phyloP scores from a whole-genome alignment of 2,888 invertebrate species.

The Callinectes sapidus region DNA sequence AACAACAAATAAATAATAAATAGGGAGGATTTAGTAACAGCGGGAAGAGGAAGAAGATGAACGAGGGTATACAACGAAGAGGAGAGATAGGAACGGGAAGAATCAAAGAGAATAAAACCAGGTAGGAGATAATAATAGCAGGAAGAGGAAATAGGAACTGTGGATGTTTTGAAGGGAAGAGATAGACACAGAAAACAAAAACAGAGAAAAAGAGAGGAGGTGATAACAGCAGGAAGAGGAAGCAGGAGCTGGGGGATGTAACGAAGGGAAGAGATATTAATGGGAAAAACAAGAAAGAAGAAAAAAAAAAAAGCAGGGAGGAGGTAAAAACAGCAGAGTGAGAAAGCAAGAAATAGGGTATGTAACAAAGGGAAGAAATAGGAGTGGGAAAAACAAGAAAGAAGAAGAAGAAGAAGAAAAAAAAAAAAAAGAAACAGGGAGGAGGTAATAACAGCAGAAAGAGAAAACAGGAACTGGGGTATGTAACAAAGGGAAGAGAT shows the following conservation, averaged over 20 bases:
- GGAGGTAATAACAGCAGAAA: neutral
- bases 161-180: neutral
- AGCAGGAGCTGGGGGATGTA: neutral
- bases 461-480: neutral
- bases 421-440: too few species aligned
- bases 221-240: neutral
- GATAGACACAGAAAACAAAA: neutral
- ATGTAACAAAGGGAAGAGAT: neutral
- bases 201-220: neutral
- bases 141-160: neutral
- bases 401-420: too few species aligned
- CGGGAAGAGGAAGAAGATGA: neutral
- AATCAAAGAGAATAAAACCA: too few species aligned
- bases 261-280: neutral
- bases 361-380: neutral
- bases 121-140: too few species aligned
- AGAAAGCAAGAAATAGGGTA: neutral
- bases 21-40: too few species aligned
- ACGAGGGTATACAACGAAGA: too few species aligned
- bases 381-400: neutral
- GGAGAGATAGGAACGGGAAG: too few species aligned
- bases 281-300: neutral
- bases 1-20: too few species aligned
- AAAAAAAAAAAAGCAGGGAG: too few species aligned
- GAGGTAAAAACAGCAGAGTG: too few species aligned